A percentile compares a stretch with the other conserved stretches of the same genome.
Conservation (phyloP, 2,113 vertebrate genomes). For the sheep (Ovis aries) region DNA sequence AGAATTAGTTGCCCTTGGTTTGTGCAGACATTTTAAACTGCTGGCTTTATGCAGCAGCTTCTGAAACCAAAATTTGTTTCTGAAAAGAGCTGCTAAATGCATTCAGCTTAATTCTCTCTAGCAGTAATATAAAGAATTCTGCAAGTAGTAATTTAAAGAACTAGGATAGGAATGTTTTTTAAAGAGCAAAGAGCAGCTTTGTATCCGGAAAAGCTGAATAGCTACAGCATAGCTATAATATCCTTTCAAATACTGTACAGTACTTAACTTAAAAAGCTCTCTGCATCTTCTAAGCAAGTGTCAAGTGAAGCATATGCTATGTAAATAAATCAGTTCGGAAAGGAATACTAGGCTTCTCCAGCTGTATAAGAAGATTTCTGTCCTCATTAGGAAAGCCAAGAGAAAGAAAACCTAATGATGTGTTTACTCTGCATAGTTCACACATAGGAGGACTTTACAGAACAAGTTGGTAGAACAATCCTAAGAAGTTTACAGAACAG, state of each 20-base stretch:
- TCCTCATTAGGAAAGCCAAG: slow-evolving; percentile 32
- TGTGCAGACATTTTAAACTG: slow-evolving; percentile 5
- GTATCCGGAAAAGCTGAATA: slow-evolving; percentile 35
- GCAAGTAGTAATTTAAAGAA: slow-evolving; percentile 32
- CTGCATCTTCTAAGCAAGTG: slow-evolving; percentile 46
- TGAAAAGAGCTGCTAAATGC: not conserved
- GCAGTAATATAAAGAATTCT: not conserved
- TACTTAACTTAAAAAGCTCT: slow-evolving; percentile 51
- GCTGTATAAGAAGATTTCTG: slow-evolving; percentile 22
- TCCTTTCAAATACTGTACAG: slow-evolving; percentile 46
- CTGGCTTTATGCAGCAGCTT: not conserved
- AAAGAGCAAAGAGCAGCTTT: slow-evolving; percentile 24
- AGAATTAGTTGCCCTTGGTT: not conserved
- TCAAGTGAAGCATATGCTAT: slow-evolving; percentile 44
- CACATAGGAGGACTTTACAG: not conserved
- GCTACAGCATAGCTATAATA: slow-evolving; percentile 61
- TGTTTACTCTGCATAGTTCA: not conserved
- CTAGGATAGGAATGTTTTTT: not conserved
- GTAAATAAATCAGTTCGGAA: slow-evolving; percentile 46
- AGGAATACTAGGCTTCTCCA: not conserved
- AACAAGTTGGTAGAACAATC: not conserved
- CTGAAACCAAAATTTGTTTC: slow-evolving; percentile 25
- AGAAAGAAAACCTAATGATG: slow-evolving; percentile 33
- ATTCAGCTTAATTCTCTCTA: slow-evolving; percentile 30
- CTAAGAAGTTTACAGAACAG: not conserved